Conservation (phyloP, 2,113 vertebrate genomes). For the Ageneiosus marmoratus region DNA sequence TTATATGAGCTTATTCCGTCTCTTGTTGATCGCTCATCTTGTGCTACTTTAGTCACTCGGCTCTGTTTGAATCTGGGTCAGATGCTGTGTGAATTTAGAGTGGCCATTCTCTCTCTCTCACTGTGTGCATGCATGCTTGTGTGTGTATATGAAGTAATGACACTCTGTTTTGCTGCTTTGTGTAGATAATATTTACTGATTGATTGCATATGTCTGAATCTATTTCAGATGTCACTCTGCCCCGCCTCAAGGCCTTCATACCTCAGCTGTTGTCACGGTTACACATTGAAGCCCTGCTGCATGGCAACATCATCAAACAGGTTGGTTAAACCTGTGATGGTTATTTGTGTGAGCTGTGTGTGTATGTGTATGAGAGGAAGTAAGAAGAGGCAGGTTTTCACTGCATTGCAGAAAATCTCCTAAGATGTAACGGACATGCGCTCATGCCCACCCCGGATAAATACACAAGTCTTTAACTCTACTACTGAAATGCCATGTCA, state of each 20-base stretch:
- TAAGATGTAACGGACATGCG: not conserved
- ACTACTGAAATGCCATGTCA: not conserved
- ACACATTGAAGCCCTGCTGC: slow-evolving; percentile 94
- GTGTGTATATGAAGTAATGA: slow-evolving; percentile 1
- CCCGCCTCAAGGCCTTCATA: slow-evolving; percentile 95
- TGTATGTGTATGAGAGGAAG: not conserved
- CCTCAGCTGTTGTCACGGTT: slow-evolving; percentile 94
- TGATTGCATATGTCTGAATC: slow-evolving; percentile 61
- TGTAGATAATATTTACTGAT: slow-evolving; percentile 46
- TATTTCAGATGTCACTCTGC: slow-evolving; percentile 92
- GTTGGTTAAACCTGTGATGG: slow-evolving; percentile 69
- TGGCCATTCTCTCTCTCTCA: slow-evolving; percentile 13
- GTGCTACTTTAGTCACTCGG: slow-evolving; percentile 40
- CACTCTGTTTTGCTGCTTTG: slow-evolving; percentile 8
- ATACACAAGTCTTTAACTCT: not conserved
- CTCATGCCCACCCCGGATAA: not conserved
- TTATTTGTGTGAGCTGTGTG: slow-evolving; percentile 5
- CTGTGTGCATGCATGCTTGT: too few relatives aligned
- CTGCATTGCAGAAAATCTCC: not conserved
- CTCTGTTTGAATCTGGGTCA: slow-evolving; percentile 68
- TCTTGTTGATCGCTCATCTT: slow-evolving; percentile 52
- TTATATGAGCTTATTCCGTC: not conserved
- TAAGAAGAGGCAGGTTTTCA: not conserved
- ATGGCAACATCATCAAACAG: slow-evolving; percentile 98
- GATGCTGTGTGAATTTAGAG: slow-evolving; percentile 70